Evolutionary conservation across 2,888 invertebrate genomes (phyloP).

Genomic region (Drosophila nigritarsus): DNA sequence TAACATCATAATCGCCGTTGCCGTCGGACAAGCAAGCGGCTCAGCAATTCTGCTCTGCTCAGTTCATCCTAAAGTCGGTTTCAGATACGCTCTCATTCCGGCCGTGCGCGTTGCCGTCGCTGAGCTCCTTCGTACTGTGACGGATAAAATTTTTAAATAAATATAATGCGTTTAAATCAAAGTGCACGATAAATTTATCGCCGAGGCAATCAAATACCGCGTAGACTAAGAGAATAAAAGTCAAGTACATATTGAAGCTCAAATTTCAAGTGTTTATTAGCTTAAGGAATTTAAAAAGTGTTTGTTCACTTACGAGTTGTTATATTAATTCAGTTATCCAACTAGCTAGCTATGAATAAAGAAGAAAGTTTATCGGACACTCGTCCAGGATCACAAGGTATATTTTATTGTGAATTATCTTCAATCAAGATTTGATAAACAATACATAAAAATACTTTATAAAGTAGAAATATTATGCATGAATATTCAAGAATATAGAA

Average conservation of each 20-base stretch:
- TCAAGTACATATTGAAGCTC: neutral
- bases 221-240: neutral
- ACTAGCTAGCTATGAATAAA: slow-evolving; percentile 70
- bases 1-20: slow-evolving; percentile 81
- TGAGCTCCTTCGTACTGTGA: neutral
- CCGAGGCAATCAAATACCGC: slow-evolving; percentile 4
- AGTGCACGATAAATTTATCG: slow-evolving; percentile 6
- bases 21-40: slow-evolving; percentile 40
- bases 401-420: neutral
- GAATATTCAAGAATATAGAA: neutral
- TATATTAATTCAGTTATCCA: neutral
- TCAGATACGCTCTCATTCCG: slow-evolving; percentile 19
- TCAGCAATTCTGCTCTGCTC: slow-evolving; percentile 28
- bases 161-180: slow-evolving; percentile 24
- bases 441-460: neutral
- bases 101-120: slow-evolving; percentile 49
- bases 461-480: neutral
- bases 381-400: slow-evolving; percentile 80
- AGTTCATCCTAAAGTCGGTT: slow-evolving; percentile 23
- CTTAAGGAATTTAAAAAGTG: slow-evolving; percentile 7
- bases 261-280: slow-evolving; percentile 16
- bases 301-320: slow-evolving; percentile 9
- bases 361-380: slow-evolving; percentile 69
- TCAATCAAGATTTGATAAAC: neutral
- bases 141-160: slow-evolving; percentile 10